Conservation (phyloP, 2,888 invertebrate genomes). For the Corbicula japonica region DNA sequence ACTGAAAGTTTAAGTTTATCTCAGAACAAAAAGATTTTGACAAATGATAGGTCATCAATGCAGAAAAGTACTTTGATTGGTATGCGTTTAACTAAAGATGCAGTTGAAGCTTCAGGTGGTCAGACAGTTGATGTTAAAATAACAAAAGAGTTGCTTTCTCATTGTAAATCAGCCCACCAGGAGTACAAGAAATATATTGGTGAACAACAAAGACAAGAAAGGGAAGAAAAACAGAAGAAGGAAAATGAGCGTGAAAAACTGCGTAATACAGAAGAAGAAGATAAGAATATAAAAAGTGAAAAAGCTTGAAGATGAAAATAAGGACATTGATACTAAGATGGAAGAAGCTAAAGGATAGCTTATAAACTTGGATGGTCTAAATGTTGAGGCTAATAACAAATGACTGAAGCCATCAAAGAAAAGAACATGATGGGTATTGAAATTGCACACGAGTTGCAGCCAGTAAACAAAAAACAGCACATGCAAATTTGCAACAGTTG, state of each 20-base stretch:
- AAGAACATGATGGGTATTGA: constrained; percentile 17
- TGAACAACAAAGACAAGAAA: constrained; percentile 22
- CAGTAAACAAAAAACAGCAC: constrained; percentile 28
- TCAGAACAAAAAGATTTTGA: constrained; percentile 31
- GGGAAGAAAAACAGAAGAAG: constrained; percentile 24
- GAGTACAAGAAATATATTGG: constrained; percentile 23
- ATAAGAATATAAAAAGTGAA: constrained; percentile 15
- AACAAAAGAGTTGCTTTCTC: constrained; percentile 31
- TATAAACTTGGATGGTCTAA: constrained; percentile 24
- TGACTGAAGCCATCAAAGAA: constrained; percentile 32
- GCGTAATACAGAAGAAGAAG: background rate
- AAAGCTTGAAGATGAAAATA: constrained; percentile 20
- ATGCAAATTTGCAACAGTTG: constrained; percentile 16
- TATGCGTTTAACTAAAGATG: constrained; percentile 27
- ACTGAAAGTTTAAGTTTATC: constrained; percentile 37
- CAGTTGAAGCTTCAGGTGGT: constrained; percentile 28
- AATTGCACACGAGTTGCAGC: constrained; percentile 30
- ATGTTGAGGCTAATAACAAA: constrained; percentile 12
- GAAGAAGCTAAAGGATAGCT: constrained; percentile 25
- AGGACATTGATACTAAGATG: constrained; percentile 22
- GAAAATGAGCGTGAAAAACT: background rate
- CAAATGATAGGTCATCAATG: constrained; percentile 31
- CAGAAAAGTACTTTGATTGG: constrained; percentile 30
- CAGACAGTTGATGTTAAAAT: constrained; percentile 23
- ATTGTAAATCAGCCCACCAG: constrained; percentile 32